phyloP scores from a whole-genome alignment of 2,888 invertebrate species.

The Tetragnatha montana region DNA sequence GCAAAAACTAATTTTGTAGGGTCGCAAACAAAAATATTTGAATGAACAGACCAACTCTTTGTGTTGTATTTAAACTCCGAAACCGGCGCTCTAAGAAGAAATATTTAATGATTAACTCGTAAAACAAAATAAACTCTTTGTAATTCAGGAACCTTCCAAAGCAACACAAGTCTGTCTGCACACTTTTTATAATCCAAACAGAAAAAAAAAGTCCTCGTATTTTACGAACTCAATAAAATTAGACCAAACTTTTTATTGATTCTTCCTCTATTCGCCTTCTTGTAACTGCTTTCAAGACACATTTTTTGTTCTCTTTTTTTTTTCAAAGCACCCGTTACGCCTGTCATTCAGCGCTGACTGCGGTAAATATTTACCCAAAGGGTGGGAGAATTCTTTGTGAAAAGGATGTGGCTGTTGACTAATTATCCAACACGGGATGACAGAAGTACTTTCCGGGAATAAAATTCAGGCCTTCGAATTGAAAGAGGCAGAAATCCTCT shows the following conservation, averaged over 20 bases:
- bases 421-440: background rate
- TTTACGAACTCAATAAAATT: background rate
- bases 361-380: background rate
- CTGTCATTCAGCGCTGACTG: background rate
- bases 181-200: background rate
- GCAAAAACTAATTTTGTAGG: too few relatives aligned
- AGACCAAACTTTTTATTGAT: background rate
- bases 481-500: background rate
- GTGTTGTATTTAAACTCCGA: background rate
- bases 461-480: background rate
- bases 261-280: background rate
- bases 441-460: background rate
- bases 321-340: background rate
- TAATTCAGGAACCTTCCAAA: background rate
- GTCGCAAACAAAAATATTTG: too few relatives aligned
- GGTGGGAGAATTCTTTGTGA: background rate
- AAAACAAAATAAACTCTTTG: background rate
- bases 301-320: background rate
- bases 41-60: too few relatives aligned
- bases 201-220: background rate
- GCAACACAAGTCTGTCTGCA: background rate
- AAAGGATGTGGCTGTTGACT: background rate
- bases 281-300: background rate
- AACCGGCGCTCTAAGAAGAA: background rate
- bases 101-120: background rate